Conservation (phyloP, 2,797 vertebrate species). For the Enteromius mattozi region DNA sequence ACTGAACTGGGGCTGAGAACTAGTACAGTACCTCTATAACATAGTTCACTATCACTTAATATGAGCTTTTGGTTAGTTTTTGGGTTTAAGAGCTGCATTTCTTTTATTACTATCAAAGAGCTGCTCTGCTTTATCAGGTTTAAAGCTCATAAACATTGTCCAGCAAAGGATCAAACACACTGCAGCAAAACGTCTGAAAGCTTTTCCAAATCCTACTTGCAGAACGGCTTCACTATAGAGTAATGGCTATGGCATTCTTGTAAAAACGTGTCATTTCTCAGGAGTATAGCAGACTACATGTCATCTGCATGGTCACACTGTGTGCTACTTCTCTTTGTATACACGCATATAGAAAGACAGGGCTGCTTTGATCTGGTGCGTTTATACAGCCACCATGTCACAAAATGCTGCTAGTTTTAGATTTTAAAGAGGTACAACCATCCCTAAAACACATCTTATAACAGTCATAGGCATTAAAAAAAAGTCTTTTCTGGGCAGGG, state of each 20-base stretch:
- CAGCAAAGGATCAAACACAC: constrained; percentile 58
- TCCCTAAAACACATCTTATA: constrained; percentile 1
- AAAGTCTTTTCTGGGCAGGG: neutral
- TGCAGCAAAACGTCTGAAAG: constrained; percentile 46
- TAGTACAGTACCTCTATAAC: constrained; percentile 58
- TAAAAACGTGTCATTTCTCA: constrained; percentile 54
- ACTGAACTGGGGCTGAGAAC: constrained; percentile 59
- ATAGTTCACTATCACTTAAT: neutral
- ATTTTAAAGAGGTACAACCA: neutral
- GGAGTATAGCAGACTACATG: constrained; percentile 40
- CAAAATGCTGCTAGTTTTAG: neutral
- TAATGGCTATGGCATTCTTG: constrained; percentile 58
- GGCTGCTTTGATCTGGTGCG: neutral
- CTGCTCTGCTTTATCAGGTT: constrained; percentile 64
- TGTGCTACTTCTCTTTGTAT: neutral
- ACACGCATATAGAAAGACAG: neutral
- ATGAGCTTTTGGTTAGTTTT: neutral
- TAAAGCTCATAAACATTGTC: constrained; percentile 60
- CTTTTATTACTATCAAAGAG: constrained; percentile 60
- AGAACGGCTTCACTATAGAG: constrained; percentile 21
- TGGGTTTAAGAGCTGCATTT: constrained; percentile 61
- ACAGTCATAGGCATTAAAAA: neutral
- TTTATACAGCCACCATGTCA: neutral
- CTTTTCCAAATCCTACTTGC: constrained; percentile 20
- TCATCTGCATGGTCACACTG: constrained; percentile 13